Percentiles rank a stretch among this genome's conserved stretches.
Conservation (phyloP, 2,797 vertebrate species). For the Anniella stebbinsi region DNA sequence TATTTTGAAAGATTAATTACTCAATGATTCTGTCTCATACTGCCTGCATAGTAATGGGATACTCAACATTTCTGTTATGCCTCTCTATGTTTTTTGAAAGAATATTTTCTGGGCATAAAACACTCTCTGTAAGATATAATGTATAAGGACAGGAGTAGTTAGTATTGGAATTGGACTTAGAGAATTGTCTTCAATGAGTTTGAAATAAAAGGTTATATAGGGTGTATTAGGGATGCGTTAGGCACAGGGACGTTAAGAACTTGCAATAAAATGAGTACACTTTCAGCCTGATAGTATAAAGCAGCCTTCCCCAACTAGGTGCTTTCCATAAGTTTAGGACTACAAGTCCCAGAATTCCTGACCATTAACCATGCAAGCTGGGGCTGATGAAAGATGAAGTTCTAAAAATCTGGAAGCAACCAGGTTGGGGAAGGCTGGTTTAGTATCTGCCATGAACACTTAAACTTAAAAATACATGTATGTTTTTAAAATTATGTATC, state of each 20-base stretch:
- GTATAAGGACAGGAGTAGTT: neutral
- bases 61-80: neutral
- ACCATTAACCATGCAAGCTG: too few species aligned
- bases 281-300: neutral
- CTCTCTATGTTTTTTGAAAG: neutral
- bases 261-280: neutral
- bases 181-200: neutral
- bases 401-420: too few species aligned
- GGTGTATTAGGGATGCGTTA: neutral
- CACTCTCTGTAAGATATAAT: neutral
- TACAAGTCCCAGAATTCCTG: too few species aligned
- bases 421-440: too few species aligned
- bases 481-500: too few species aligned
- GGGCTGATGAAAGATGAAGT: too few species aligned
- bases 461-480: too few species aligned
- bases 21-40: neutral
- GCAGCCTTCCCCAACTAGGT: too few species aligned
- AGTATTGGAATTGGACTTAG: neutral
- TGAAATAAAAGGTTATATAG: neutral
- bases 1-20: conserved; percentile 7
- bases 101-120: neutral
- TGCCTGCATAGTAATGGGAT: neutral
- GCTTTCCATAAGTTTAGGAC: too few species aligned
- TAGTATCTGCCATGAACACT: too few species aligned
- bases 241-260: neutral